Evolutionary conservation across 2,888 invertebrate species (phyloP).

Genomic region (Leuctra nigra): DNA sequence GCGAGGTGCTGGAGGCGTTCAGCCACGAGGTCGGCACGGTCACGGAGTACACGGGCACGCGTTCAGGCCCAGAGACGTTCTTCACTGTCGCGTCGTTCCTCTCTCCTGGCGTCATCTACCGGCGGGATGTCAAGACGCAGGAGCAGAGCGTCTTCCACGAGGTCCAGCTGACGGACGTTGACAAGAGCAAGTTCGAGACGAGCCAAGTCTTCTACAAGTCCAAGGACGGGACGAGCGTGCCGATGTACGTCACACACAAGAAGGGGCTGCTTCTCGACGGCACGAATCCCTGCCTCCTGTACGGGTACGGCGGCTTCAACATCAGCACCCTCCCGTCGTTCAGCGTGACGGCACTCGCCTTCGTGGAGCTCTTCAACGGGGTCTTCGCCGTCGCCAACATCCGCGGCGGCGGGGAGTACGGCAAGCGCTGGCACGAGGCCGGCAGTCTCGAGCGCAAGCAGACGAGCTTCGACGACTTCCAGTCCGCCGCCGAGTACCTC

Average conservation of each 20-base stretch:
- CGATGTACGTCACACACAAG: slow-evolving; percentile 89
- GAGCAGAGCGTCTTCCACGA: slow-evolving; percentile 65
- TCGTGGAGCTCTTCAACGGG: slow-evolving; percentile 46
- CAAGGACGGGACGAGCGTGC: slow-evolving; percentile 89
- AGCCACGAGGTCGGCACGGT: slow-evolving; percentile 83
- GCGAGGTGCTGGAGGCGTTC: slow-evolving; percentile 64
- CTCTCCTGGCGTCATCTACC: slow-evolving; percentile 81
- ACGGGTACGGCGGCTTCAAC: slow-evolving; percentile 54
- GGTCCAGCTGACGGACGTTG: slow-evolving; percentile 77
- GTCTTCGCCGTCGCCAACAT: slow-evolving; percentile 49
- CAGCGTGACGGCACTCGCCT: slow-evolving; percentile 44
- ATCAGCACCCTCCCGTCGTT: slow-evolving; percentile 46
- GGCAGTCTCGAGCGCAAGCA: slow-evolving; percentile 47
- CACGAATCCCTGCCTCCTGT: slow-evolving; percentile 43
- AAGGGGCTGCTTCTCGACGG: slow-evolving; percentile 48
- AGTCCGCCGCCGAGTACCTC: slow-evolving; percentile 46
- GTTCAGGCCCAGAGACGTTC: slow-evolving; percentile 81
- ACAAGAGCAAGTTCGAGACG: slow-evolving; percentile 69
- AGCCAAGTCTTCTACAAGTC: slow-evolving; percentile 88
- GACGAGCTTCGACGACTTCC: slow-evolving; percentile 52
- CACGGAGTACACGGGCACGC: slow-evolving; percentile 76
- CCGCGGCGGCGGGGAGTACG: slow-evolving; percentile 53
- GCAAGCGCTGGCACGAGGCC: slow-evolving; percentile 49
- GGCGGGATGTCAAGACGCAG: slow-evolving; percentile 58
- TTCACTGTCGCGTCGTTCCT: slow-evolving; percentile 92